These are phyloP conservation scores for Hafferia zeledoni DNA, from an alignment of 2,797 vertebrate species.

Conservation along the genomic window DNA sequence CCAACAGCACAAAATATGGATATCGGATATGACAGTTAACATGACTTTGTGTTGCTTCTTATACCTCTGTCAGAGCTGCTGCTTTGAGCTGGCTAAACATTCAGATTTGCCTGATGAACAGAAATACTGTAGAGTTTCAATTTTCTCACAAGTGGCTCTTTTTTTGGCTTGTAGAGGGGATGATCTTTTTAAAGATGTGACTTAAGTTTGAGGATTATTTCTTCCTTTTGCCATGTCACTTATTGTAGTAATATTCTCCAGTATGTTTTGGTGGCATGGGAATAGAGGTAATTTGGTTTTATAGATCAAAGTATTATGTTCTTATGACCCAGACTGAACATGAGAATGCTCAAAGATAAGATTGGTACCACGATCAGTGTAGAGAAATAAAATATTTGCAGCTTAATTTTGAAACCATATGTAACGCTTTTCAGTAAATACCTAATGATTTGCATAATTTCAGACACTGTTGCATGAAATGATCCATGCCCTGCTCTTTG, in stretches of 20 bases:
- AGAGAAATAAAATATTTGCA: background rate
- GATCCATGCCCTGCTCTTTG: constrained; percentile 97
- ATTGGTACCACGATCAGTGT: background rate
- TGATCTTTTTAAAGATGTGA: background rate
- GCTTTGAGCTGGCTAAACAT: background rate
- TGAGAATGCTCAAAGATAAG: background rate
- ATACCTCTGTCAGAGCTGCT: background rate
- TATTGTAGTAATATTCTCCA: background rate
- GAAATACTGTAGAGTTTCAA: background rate
- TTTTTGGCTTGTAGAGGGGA: background rate
- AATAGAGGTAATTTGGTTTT: background rate
- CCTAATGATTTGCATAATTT: background rate
- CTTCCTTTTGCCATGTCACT: background rate
- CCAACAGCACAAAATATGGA: background rate
- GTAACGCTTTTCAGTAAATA: background rate
- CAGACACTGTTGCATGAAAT: constrained; percentile 98
- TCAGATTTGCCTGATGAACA: background rate
- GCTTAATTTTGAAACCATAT: background rate
- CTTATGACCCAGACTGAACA: background rate
- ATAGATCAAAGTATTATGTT: background rate
- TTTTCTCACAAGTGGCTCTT: background rate
- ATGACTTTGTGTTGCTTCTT: background rate
- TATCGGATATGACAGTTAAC: background rate
- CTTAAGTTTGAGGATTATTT: background rate
- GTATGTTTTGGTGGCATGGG: background rate